Conservation (phyloP, 2,113 vertebrate genomes). For the Myotis yumanensis region DNA sequence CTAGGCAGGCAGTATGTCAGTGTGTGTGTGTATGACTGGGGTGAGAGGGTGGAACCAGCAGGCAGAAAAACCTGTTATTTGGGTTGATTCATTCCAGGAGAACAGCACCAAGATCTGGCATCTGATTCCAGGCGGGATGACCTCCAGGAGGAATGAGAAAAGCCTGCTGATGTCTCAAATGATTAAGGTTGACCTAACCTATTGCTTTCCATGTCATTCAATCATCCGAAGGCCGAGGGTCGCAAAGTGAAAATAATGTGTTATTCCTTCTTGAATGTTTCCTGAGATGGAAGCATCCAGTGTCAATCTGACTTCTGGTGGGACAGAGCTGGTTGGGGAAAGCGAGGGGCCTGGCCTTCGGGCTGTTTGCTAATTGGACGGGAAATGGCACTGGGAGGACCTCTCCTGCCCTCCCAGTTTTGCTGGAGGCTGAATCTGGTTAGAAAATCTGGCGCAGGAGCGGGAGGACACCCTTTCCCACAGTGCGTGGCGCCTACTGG, state of each 20-base stretch:
- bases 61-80: slow-evolving; percentile 12
- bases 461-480: not conserved
- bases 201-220: not conserved
- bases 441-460: not conserved
- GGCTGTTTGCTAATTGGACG: not conserved
- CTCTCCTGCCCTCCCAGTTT: not conserved
- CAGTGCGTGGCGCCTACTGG: not conserved
- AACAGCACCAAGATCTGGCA: not conserved
- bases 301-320: not conserved
- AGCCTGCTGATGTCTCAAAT: not conserved
- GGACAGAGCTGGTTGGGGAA: not conserved
- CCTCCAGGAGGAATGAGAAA: not conserved
- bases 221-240: not conserved
- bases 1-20: no score
- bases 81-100: not conserved
- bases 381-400: not conserved
- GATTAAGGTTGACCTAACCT: not conserved
- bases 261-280: not conserved
- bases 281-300: not conserved
- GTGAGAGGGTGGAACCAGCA: not conserved
- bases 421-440: not conserved
- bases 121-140: not conserved
- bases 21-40: not conserved
- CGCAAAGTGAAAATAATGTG: not conserved
- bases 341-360: not conserved